Percentiles rank a stretch among this genome's conserved stretches.
Conservation (phyloP, 2,888 invertebrate genomes). For the Caenorhabditis imperialis region DNA sequence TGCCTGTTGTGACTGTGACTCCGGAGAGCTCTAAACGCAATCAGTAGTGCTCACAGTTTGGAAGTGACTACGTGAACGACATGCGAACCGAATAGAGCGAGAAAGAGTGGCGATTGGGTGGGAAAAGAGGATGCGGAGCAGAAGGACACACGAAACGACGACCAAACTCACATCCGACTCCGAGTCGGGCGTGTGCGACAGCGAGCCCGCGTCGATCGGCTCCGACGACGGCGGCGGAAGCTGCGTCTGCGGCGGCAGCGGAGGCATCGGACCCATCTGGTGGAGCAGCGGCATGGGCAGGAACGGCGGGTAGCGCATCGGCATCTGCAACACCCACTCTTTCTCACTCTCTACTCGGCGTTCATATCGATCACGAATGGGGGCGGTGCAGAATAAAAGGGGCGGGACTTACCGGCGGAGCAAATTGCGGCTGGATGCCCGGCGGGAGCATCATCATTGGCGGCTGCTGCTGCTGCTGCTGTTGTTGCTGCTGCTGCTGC, state of each 20-base stretch:
- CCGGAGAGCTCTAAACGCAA: slow-evolving; percentile 24
- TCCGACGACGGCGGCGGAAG: slow-evolving; percentile 60
- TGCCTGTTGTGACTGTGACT: slow-evolving; percentile 17
- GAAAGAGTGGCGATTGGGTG: too few species aligned
- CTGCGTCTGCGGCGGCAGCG: slow-evolving; percentile 51
- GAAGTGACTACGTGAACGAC: too few species aligned
- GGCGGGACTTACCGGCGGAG: slow-evolving; percentile 31
- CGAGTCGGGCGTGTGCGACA: slow-evolving; percentile 60
- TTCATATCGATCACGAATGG: background rate
- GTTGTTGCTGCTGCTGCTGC: too few species aligned
- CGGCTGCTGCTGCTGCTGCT: slow-evolving; percentile 17
- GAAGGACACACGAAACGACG: background rate
- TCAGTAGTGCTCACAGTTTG: too few species aligned
- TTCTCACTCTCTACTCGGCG: too few species aligned
- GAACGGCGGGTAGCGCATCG: slow-evolving; percentile 34
- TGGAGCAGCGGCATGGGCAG: slow-evolving; percentile 43
- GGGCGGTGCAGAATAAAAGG: background rate
- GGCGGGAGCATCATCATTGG: slow-evolving; percentile 55
- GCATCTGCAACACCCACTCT: slow-evolving; percentile 37
- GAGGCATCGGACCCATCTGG: slow-evolving; percentile 23
- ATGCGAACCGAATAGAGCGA: too few species aligned
- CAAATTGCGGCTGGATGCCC: slow-evolving; percentile 28
- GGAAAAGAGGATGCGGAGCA: background rate
- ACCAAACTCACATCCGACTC: slow-evolving; percentile 57
- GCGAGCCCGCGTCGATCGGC: slow-evolving; percentile 53